phyloP scores from a whole-genome alignment of 2,113 vertebrate genomes.

The Prionailurus viverrinus region DNA sequence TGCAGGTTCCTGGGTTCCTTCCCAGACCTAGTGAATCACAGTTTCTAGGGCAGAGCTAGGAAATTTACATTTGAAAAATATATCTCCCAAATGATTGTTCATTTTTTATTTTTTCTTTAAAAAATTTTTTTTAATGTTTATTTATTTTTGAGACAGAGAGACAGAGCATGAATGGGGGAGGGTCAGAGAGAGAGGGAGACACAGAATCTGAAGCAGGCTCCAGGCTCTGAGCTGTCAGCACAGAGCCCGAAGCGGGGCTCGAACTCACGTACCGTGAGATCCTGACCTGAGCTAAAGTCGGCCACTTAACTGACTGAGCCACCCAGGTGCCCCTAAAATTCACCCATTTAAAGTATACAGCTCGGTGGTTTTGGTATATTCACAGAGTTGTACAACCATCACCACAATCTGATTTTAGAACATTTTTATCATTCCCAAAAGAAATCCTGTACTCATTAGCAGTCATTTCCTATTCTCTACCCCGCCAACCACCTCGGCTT shows the following conservation, averaged over 20 bases:
- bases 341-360: not conserved
- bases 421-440: not conserved
- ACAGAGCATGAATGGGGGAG: no score
- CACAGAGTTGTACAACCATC: not conserved
- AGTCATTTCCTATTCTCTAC: not conserved
- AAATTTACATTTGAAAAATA: conserved; percentile 35
- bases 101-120: not conserved
- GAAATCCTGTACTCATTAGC: not conserved
- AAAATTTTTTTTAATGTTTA: not conserved
- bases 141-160: no score
- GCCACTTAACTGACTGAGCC: no score
- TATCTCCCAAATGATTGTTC: not conserved
- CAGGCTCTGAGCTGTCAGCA: no score
- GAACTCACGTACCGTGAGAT: no score
- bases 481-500: not conserved
- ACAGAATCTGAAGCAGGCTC: no score
- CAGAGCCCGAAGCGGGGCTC: no score
- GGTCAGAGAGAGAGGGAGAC: no score
- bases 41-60: not conserved
- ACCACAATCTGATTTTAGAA: not conserved
- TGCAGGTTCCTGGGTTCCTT: not conserved
- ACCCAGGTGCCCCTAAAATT: not conserved
- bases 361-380: not conserved
- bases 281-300: no score
- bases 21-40: not conserved